A percentile compares a stretch with the other conserved stretches of the same genome.
These are phyloP conservation scores for Seira sanloemensis DNA, from an alignment of 2,888 invertebrate species.

Conservation along the genomic window DNA sequence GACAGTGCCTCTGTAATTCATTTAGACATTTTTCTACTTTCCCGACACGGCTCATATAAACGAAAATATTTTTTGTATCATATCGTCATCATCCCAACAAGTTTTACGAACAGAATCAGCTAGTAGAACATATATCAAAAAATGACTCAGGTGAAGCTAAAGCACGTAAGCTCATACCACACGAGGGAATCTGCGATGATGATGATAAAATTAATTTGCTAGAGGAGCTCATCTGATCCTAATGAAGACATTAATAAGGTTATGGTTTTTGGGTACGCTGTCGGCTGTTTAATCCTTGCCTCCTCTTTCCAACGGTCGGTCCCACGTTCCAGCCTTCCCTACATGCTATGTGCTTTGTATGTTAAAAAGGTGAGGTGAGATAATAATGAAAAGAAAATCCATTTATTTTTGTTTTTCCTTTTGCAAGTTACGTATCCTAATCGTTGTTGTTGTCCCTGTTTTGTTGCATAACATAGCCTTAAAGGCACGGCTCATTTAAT, in stretches of 20 bases:
- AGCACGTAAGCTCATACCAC: too few species aligned
- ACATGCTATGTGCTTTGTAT: too few species aligned
- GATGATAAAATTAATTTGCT: background rate
- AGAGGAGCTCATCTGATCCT: conserved; percentile 4
- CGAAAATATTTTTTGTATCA: background rate
- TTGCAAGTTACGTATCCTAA: background rate
- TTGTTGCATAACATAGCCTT: conserved; percentile 26
- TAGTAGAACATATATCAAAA: background rate
- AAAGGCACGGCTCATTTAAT: conserved; percentile 56
- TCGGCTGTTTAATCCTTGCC: conserved; percentile 7
- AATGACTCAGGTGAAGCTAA: background rate
- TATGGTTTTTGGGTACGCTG: conserved; percentile 29
- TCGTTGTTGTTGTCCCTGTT: background rate
- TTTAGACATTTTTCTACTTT: background rate
- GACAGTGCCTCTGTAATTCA: too few species aligned
- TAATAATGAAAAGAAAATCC: background rate
- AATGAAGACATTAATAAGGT: conserved; percentile 36
- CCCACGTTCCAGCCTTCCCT: too few species aligned
- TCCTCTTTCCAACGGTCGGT: too few species aligned
- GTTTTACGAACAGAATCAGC: background rate
- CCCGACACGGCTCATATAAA: background rate
- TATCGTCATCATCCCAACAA: background rate
- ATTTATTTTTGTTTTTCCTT: background rate
- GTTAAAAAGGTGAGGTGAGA: too few species aligned
- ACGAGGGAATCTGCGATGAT: too few species aligned